These are phyloP conservation scores for Thecophora atra DNA, from an alignment of 2,888 invertebrate species.

Conservation along the genomic window DNA sequence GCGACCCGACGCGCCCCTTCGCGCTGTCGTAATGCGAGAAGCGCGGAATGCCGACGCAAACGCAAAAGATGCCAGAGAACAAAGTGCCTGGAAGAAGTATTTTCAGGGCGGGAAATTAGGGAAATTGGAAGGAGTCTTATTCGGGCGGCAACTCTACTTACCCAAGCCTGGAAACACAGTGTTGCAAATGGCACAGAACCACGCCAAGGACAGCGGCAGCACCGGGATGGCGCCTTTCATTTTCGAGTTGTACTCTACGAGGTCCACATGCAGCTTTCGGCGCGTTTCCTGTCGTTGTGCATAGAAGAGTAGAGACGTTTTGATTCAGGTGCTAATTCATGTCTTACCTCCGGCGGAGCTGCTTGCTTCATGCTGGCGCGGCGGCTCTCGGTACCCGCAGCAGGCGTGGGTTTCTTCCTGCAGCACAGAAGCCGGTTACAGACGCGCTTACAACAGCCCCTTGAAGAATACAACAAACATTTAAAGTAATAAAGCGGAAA, in stretches of 20 bases:
- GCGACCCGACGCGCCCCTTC: constrained; percentile 79
- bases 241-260: constrained; percentile 84
- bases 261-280: constrained; percentile 78
- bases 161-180: constrained; percentile 82
- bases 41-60: constrained; percentile 89
- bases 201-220: constrained; percentile 85
- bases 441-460: constrained; percentile 62
- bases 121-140: background rate
- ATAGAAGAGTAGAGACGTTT: background rate
- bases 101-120: background rate
- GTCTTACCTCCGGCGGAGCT: constrained; percentile 68
- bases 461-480: constrained; percentile 40
- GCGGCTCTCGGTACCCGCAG: constrained; percentile 66
- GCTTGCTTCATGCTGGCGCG: constrained; percentile 73
- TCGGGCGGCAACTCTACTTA: constrained; percentile 56
- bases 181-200: constrained; percentile 87
- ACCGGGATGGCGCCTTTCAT: constrained; percentile 94
- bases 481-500: background rate
- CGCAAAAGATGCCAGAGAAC: constrained; percentile 86
- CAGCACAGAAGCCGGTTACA: constrained; percentile 63
- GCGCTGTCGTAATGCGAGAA: constrained; percentile 84
- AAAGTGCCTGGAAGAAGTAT: constrained; percentile 79
- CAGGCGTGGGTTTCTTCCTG: constrained; percentile 62
- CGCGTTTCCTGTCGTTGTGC: constrained; percentile 72
- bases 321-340: background rate